A percentile compares a stretch with the other conserved stretches of the same genome.
Conservation (phyloP, 2,888 invertebrate species). For the Branchipolynoe longqiensis region DNA sequence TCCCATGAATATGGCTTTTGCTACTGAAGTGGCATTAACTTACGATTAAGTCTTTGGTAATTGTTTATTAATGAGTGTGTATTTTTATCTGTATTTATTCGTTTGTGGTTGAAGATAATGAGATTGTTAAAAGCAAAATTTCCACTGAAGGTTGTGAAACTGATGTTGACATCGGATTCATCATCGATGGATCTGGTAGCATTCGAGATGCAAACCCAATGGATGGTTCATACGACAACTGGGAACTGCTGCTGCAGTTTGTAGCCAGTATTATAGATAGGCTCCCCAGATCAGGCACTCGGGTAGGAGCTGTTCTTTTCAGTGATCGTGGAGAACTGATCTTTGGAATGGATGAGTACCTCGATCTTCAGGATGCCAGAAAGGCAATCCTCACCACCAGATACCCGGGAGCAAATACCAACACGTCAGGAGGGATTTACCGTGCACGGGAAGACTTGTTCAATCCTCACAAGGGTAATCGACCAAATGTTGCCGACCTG, state of each 20-base stretch:
- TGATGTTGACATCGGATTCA: conserved; percentile 14
- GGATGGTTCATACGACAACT: conserved; percentile 24
- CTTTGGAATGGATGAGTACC: not conserved
- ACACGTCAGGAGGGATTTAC: conserved; percentile 60
- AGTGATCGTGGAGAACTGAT: conserved; percentile 1
- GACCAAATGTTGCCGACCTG: conserved; percentile 22
- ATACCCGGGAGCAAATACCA: conserved; percentile 60
- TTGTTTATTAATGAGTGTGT: too few species aligned
- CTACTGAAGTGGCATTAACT: too few species aligned
- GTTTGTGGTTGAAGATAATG: too few species aligned
- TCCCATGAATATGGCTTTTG: too few species aligned
- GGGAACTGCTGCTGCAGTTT: not conserved
- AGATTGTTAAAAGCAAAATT: too few species aligned
- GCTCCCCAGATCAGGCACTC: not conserved
- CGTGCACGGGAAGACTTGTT: conserved; percentile 43
- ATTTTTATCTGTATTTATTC: too few species aligned
- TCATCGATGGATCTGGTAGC: conserved; percentile 20
- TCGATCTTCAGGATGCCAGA: not conserved
- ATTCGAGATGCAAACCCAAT: conserved; percentile 11
- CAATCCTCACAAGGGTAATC: conserved; percentile 42
- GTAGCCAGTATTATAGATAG: conserved; percentile 19
- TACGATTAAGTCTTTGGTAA: too few species aligned
- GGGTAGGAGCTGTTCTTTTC: conserved; percentile 21
- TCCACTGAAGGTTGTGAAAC: too few species aligned
- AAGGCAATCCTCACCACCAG: conserved; percentile 22